Evolutionary conservation across 1,140 invertebrate species (phyloP).

Genomic region (Pseudachorutes palmiensis): DNA sequence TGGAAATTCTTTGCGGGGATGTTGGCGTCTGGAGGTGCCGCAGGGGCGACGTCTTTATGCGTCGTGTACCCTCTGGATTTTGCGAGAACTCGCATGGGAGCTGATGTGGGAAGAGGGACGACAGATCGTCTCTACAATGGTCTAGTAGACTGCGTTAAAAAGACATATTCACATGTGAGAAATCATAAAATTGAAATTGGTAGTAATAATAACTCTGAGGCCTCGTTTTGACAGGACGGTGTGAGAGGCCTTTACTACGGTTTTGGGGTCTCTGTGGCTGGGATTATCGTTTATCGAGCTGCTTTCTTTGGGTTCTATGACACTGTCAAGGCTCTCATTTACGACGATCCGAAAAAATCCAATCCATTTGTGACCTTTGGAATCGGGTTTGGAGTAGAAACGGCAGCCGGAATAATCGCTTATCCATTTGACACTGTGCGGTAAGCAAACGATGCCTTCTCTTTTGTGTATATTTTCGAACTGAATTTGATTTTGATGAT

Average conservation of each 20-base stretch:
- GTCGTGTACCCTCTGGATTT: slow-evolving; percentile 65
- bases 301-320: slow-evolving; percentile 90
- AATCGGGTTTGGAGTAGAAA: slow-evolving; percentile 50
- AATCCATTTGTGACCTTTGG: slow-evolving; percentile 11
- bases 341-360: slow-evolving; percentile 6
- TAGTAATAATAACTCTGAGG: no score
- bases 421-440: slow-evolving; percentile 81
- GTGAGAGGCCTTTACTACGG: slow-evolving; percentile 75
- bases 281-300: slow-evolving; percentile 59
- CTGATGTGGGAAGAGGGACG: slow-evolving; percentile 49
- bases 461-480: no score
- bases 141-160: slow-evolving; percentile 68
- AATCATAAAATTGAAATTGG: not conserved
- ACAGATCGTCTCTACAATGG: slow-evolving; percentile 71
- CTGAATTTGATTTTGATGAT: no score
- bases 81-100: slow-evolving; percentile 62
- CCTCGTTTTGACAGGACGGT: slow-evolving; percentile 64
- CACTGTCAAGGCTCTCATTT: slow-evolving; percentile 69
- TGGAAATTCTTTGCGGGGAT: slow-evolving; percentile 52
- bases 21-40: slow-evolving; percentile 57
- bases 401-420: slow-evolving; percentile 66
- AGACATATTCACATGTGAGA: slow-evolving; percentile 48
- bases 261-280: slow-evolving; percentile 82
- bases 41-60: slow-evolving; percentile 57
- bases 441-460: not conserved